Evolutionary conservation across 2,113 vertebrate species (phyloP).

Genomic region (Pteronura brasiliensis): DNA sequence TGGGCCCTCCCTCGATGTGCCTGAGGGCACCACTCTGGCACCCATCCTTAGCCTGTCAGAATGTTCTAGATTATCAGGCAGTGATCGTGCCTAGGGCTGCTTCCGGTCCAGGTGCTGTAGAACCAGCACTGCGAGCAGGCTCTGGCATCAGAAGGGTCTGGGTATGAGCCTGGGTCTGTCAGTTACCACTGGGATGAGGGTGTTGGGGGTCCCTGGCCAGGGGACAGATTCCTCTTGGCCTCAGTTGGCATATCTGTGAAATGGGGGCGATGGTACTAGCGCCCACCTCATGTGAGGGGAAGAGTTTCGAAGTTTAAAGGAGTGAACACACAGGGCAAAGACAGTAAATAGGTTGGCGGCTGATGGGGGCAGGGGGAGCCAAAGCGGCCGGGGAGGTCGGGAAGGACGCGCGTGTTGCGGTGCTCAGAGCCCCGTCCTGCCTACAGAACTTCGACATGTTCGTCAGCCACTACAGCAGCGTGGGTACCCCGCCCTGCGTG

Average conservation of each 20-base stretch:
- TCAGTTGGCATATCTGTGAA: neutral
- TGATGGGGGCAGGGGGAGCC: neutral
- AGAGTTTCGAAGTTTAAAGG: neutral
- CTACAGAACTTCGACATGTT: slow-evolving; percentile 97
- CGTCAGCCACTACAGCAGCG: slow-evolving; percentile 97
- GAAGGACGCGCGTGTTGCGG: rapidly evolving
- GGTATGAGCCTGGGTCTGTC: neutral
- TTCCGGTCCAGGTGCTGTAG: neutral
- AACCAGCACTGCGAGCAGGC: neutral
- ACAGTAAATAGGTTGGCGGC: rapidly evolving
- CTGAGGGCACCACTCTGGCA: neutral
- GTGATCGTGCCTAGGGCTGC: rapidly evolving
- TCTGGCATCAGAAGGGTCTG: neutral
- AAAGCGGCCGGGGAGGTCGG: neutral
- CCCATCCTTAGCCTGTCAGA: neutral
- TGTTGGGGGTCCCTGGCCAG: neutral
- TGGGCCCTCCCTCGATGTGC: slow-evolving; percentile 45
- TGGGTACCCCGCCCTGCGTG: slow-evolving; percentile 94
- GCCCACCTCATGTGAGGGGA: neutral
- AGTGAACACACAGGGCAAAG: neutral
- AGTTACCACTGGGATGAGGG: neutral
- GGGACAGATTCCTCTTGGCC: neutral
- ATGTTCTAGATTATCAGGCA: neutral
- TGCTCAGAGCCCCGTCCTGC: rapidly evolving
- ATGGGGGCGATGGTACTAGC: neutral